A percentile compares a stretch with the other conserved stretches of the same genome.
Evolutionary conservation across 2,888 invertebrate genomes (phyloP).

Genomic region (Heterodera filipjevi): DNA sequence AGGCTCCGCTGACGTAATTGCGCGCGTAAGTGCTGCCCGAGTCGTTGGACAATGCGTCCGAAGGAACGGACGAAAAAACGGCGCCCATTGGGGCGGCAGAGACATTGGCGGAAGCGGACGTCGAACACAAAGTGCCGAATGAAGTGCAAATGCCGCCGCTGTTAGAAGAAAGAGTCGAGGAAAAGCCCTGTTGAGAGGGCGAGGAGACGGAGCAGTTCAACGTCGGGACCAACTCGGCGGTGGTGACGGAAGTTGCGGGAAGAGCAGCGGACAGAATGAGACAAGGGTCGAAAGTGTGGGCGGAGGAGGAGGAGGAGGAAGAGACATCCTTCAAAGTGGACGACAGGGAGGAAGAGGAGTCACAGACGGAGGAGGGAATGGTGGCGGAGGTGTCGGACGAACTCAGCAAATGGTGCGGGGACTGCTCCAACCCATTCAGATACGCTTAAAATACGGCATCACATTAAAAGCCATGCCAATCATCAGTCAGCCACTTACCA

Average conservation of each 20-base stretch:
- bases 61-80: not conserved
- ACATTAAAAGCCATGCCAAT: too few species aligned
- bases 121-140: not conserved
- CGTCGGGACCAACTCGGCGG: not conserved
- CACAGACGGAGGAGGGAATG: not conserved
- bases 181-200: not conserved
- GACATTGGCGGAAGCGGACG: not conserved
- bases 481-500: not conserved
- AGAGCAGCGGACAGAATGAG: not conserved
- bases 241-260: not conserved
- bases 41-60: not conserved
- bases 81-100: not conserved
- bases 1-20: constrained; percentile 14
- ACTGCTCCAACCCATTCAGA: not conserved
- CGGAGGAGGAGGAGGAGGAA: not conserved
- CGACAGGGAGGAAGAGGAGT: not conserved
- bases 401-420: not conserved
- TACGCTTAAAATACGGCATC: too few species aligned
- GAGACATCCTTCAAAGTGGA: not conserved
- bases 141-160: not conserved
- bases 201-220: not conserved
- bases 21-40: not conserved
- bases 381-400: not conserved
- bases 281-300: not conserved
- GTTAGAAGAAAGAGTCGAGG: not conserved